A percentile compares a stretch with the other conserved stretches of the same genome.
Conservation (phyloP, 2,888 invertebrate species). For the Dryobota labecula region DNA sequence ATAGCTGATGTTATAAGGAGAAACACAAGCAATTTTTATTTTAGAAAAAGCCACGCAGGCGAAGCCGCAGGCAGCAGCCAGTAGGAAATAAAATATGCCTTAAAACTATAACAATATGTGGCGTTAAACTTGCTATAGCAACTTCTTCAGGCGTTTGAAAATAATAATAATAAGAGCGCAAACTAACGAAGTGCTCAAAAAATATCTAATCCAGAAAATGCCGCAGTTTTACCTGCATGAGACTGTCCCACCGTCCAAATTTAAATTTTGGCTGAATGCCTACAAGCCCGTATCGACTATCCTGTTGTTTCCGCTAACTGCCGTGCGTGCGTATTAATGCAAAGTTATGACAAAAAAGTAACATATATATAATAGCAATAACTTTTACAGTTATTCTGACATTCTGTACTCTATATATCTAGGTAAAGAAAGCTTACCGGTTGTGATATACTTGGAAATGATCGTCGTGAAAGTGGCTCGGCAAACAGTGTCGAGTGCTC, state of each 20-base stretch:
- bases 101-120: neutral
- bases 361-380: neutral
- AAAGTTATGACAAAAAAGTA: slow-evolving; percentile 50
- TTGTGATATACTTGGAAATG: slow-evolving; percentile 90
- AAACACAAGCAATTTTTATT: too few relatives aligned
- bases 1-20: too few relatives aligned
- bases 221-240: neutral
- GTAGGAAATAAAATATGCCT: neutral
- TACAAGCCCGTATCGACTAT: neutral
- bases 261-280: slow-evolving; percentile 52
- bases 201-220: slow-evolving; percentile 1
- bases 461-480: slow-evolving; percentile 84
- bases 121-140: slow-evolving; percentile 6
- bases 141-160: slow-evolving; percentile 37
- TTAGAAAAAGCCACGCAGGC: too few relatives aligned
- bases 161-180: slow-evolving; percentile 1
- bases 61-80: too few relatives aligned
- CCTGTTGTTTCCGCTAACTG: neutral
- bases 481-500: slow-evolving; percentile 90
- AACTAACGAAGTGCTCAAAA: neutral
- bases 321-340: slow-evolving; percentile 20
- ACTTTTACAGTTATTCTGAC: slow-evolving; percentile 1
- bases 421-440: slow-evolving; percentile 82
- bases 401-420: neutral
- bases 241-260: slow-evolving; percentile 11